Conservation (phyloP, 2,797 vertebrate species). For the Xenopus petersii region DNA sequence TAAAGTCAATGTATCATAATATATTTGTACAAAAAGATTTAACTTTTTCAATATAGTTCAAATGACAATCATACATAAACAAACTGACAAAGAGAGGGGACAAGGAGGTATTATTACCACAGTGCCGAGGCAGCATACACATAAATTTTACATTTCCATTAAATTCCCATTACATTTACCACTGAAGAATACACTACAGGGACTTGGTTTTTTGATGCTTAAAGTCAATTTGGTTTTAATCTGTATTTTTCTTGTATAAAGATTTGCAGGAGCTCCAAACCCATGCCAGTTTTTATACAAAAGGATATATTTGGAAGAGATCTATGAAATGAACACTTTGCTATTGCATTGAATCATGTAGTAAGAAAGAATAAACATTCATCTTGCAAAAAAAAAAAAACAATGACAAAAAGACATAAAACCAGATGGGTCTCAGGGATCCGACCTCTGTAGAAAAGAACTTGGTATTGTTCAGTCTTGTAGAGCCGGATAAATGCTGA, state of each 20-base stretch:
- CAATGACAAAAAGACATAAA: conserved; percentile 7
- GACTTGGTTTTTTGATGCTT: background rate
- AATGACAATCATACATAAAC: background rate
- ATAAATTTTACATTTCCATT: background rate
- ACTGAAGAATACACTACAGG: background rate
- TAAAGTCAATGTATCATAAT: too few relatives aligned
- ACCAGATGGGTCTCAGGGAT: conserved; percentile 35
- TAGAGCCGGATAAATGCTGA: conserved; percentile 34
- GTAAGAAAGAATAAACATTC: conserved; percentile 29
- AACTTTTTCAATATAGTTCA: too few relatives aligned
- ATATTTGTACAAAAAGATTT: too few relatives aligned
- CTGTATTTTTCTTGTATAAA: conserved; percentile 5
- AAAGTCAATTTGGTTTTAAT: conserved; percentile 7
- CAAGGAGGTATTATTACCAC: background rate
- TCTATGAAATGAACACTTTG: conserved; percentile 7
- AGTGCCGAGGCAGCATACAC: background rate
- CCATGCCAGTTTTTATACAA: conserved; percentile 1
- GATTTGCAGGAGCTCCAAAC: background rate
- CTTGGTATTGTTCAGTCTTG: conserved; percentile 27
- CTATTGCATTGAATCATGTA: background rate
- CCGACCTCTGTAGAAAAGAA: conserved; percentile 19
- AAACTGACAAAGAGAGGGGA: background rate
- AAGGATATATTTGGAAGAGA: background rate
- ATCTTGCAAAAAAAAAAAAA: conserved; percentile 8
- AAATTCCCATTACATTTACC: background rate